Evolutionary conservation across 2,888 invertebrate species (phyloP).

Genomic region (Stegana nigrithorax): DNA sequence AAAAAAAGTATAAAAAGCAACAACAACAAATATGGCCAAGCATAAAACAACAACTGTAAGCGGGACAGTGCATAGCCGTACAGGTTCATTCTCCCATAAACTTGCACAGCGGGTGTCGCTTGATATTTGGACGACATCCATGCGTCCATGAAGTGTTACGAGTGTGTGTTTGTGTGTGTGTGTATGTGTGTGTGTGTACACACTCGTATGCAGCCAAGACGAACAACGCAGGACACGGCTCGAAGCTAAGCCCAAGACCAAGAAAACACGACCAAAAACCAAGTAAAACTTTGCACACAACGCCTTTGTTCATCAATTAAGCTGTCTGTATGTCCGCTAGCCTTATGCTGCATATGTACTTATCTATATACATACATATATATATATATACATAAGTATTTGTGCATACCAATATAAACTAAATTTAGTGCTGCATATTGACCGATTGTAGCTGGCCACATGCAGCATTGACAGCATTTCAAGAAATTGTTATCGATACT

Average conservation of each 20-base stretch:
- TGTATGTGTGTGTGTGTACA: background rate
- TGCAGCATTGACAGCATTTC: too few relatives aligned
- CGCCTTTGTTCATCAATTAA: constrained; percentile 62
- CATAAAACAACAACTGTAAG: background rate
- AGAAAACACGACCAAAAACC: constrained; percentile 10
- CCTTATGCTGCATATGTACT: too few relatives aligned
- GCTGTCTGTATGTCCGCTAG: constrained; percentile 40
- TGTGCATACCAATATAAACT: too few relatives aligned
- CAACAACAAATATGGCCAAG: constrained; percentile 13
- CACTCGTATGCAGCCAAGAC: too few relatives aligned
- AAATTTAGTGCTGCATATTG: too few relatives aligned
- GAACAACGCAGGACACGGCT: too few relatives aligned
- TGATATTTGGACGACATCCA: background rate
- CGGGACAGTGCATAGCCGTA: constrained; percentile 33
- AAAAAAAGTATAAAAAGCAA: constrained; percentile 20
- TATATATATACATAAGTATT: too few relatives aligned
- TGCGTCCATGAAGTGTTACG: too few relatives aligned
- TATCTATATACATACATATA: too few relatives aligned
- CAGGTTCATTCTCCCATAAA: constrained; percentile 67
- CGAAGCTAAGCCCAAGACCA: background rate
- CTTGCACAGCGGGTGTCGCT: constrained; percentile 59
- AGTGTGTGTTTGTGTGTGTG: background rate
- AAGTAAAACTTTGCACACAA: constrained; percentile 51
- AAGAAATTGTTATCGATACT: too few relatives aligned
- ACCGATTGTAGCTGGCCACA: too few relatives aligned